phyloP scores from a whole-genome alignment of 2,888 invertebrate genomes.

The Drosophila acutilabella region DNA sequence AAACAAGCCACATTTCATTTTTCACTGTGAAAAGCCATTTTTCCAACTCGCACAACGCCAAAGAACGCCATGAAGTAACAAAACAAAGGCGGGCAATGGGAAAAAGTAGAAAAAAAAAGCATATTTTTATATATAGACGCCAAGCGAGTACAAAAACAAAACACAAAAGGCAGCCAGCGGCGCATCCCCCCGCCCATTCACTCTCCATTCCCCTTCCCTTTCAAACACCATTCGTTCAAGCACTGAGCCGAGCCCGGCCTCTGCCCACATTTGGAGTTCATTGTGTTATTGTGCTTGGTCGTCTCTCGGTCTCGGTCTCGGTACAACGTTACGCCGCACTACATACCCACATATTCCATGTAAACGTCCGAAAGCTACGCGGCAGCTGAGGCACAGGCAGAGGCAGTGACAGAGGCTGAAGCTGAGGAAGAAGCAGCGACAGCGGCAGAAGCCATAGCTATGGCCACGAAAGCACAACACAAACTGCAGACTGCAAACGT shows the following conservation, averaged over 20 bases:
- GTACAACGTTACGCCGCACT: constrained; percentile 62
- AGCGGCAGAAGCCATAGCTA: constrained; percentile 66
- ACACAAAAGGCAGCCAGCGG: constrained; percentile 59
- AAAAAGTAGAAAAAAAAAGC: constrained; percentile 37
- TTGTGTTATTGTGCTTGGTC: constrained; percentile 81
- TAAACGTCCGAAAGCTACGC: constrained; percentile 62
- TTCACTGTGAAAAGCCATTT: constrained; percentile 69
- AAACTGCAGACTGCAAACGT: constrained; percentile 52
- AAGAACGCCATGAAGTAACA: constrained; percentile 62
- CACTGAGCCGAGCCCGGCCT: constrained; percentile 46
- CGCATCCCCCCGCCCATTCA: constrained; percentile 15
- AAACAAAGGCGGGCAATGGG: constrained; percentile 64
- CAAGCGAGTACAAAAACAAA: constrained; percentile 58
- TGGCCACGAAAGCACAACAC: constrained; percentile 65
- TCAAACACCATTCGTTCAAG: constrained; percentile 5
- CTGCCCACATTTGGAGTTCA: constrained; percentile 79
- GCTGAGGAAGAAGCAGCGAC: constrained; percentile 28
- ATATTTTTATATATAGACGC: constrained; percentile 53
- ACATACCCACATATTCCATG: constrained; percentile 81
- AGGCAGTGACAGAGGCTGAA: constrained; percentile 4
- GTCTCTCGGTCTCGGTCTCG: constrained; percentile 65
- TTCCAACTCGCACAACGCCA: constrained; percentile 51
- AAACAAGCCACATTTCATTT: constrained; percentile 64
- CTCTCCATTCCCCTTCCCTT: constrained; percentile 9
- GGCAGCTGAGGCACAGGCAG: constrained; percentile 13